Percentiles rank a stretch among this genome's conserved stretches.
Evolutionary conservation across 1,140 invertebrate genomes (phyloP).

Genomic region (Belonocnema kinseyi): DNA sequence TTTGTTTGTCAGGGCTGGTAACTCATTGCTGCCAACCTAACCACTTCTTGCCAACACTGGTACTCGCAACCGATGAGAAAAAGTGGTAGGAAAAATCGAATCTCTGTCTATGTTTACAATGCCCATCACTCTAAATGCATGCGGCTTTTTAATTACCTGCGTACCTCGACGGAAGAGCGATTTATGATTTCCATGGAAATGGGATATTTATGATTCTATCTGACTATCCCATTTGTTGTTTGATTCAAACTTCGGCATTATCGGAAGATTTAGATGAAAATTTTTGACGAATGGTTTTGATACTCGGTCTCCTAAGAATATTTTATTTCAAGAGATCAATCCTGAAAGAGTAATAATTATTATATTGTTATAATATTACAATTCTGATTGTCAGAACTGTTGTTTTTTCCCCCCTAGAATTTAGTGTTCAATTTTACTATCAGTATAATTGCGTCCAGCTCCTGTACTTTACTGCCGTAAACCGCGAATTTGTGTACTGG

Average conservation of each 20-base stretch:
- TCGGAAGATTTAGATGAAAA: conserved; percentile 48
- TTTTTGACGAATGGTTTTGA: conserved; percentile 46
- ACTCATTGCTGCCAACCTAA: conserved; percentile 17
- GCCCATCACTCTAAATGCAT: conserved; percentile 58
- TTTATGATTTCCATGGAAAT: conserved; percentile 68
- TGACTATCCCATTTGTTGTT: conserved; percentile 31
- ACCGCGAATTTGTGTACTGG: too few relatives aligned
- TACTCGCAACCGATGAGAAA: background rate
- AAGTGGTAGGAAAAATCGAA: background rate
- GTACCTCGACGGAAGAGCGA: conserved; percentile 51
- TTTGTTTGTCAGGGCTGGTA: background rate
- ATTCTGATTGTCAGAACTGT: too few relatives aligned
- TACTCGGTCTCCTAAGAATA: conserved; percentile 35
- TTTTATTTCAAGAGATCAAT: too few relatives aligned
- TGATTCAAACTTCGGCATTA: conserved; percentile 19
- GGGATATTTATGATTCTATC: conserved; percentile 35
- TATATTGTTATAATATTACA: too few relatives aligned
- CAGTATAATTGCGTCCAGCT: too few relatives aligned
- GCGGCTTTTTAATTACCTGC: conserved; percentile 63
- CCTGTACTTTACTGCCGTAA: too few relatives aligned
- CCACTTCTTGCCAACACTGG: background rate
- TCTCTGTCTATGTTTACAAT: conserved; percentile 34
- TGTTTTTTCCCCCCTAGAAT: too few relatives aligned
- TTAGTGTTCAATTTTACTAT: too few relatives aligned
- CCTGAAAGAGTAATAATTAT: too few relatives aligned